Evolutionary conservation across 1,140 invertebrate genomes (phyloP).

Genomic region (Bursaphelenchus mucronatus): DNA sequence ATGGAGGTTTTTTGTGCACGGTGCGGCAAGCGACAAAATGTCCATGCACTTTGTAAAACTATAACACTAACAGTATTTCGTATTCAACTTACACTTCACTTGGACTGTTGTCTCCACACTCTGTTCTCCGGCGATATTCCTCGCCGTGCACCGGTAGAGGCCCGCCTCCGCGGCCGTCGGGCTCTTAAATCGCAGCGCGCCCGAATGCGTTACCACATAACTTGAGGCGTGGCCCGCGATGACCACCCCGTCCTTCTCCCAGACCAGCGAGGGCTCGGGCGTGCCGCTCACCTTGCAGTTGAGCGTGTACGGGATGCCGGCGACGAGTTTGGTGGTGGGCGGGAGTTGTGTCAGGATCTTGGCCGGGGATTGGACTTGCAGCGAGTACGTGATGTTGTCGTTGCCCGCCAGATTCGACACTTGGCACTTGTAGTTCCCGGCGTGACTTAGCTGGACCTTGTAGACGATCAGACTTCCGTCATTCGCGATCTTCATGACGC

Average conservation of each 20-base stretch:
- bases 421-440: slow-evolving; percentile 45
- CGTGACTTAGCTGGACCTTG: slow-evolving; percentile 38
- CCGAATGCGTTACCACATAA: background rate
- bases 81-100: slow-evolving; percentile 1
- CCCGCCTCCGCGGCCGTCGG: slow-evolving; percentile 11
- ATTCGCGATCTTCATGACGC: slow-evolving; percentile 18
- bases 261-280: slow-evolving; percentile 62
- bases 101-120: background rate
- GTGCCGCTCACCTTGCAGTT: slow-evolving; percentile 63
- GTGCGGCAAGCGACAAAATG: too few species aligned
- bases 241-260: slow-evolving; percentile 59
- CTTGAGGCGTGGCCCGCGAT: background rate
- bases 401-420: slow-evolving; percentile 52
- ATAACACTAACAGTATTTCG: background rate
- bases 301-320: slow-evolving; percentile 48
- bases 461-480: slow-evolving; percentile 45
- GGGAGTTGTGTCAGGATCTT: slow-evolving; percentile 42
- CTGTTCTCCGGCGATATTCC: slow-evolving; percentile 22
- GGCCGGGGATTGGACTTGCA: slow-evolving; percentile 17
- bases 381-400: slow-evolving; percentile 40
- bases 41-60: too few species aligned
- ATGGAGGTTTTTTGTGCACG: too few species aligned
- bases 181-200: slow-evolving; percentile 22
- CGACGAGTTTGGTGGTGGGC: slow-evolving; percentile 35
- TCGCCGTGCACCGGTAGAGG: slow-evolving; percentile 21